Percentiles rank a stretch among this genome's conserved stretches.
Evolutionary conservation across 2,113 vertebrate genomes (phyloP).

Genomic region (Myrmecobius fasciatus): DNA sequence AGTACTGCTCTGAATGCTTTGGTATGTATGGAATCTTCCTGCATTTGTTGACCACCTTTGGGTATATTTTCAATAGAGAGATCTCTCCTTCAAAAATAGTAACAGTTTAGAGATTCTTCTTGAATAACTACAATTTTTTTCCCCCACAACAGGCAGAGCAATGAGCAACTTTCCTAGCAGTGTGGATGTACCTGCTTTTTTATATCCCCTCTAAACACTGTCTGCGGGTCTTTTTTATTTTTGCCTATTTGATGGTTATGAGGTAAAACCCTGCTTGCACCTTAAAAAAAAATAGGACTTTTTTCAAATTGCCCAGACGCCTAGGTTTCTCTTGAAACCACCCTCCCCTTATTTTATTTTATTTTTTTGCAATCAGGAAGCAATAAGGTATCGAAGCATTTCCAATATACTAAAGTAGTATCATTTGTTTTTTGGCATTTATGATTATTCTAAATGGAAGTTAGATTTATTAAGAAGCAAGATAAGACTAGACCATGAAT

Average conservation of each 20-base stretch:
- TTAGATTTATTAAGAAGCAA: conserved; percentile 15
- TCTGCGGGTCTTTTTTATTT: neutral
- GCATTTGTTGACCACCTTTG: neutral
- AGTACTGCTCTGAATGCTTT: neutral
- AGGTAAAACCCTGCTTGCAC: neutral
- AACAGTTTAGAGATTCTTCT: neutral
- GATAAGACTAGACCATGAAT: conserved; percentile 15
- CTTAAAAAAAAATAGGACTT: neutral
- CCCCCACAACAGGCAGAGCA: neutral
- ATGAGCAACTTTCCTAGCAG: neutral
- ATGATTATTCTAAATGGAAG: neutral
- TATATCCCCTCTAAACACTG: neutral
- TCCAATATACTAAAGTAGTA: neutral
- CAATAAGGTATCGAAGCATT: neutral
- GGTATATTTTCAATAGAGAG: neutral
- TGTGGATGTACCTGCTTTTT: neutral
- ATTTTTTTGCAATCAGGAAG: neutral
- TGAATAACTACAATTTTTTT: neutral
- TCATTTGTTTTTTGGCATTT: neutral
- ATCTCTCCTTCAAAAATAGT: neutral
- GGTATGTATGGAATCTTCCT: neutral
- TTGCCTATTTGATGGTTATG: neutral
- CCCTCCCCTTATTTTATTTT: too few species aligned
- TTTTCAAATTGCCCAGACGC: neutral
- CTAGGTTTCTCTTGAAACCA: neutral